A percentile compares a stretch with the other conserved stretches of the same genome.
Conservation (phyloP, 30 jellyfish, hydroid and myxozoan genomes). For the Aurelia coerulea region DNA sequence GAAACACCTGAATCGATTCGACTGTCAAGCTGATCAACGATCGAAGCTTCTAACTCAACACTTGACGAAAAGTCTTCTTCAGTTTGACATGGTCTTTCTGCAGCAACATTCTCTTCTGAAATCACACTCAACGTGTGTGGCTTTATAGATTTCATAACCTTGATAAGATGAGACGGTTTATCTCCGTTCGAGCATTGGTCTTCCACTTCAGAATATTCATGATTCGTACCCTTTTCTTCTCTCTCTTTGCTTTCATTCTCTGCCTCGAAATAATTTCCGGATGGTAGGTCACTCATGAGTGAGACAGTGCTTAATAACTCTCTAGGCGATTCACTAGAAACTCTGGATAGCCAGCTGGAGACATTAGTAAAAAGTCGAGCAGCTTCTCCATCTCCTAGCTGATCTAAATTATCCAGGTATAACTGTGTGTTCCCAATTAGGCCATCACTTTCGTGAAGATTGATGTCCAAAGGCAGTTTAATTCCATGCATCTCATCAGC, state of each 20-base stretch:
- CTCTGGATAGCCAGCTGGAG: slow-evolving; percentile 42
- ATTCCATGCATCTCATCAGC: neutral
- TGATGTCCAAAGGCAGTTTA: neutral
- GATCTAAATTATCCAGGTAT: slow-evolving; percentile 44
- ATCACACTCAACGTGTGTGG: slow-evolving; percentile 40
- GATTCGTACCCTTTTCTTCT: neutral
- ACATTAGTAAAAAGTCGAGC: slow-evolving; percentile 37
- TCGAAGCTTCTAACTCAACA: neutral
- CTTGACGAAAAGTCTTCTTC: neutral
- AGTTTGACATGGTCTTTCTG: neutral
- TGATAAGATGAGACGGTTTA: neutral
- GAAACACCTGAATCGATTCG: neutral
- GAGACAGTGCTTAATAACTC: slow-evolving; percentile 33
- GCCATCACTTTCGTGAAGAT: neutral
- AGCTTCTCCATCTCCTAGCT: slow-evolving; percentile 48
- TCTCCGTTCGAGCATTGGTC: slow-evolving; percentile 9
- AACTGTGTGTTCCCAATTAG: neutral
- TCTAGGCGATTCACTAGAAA: slow-evolving; percentile 42
- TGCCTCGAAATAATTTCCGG: neutral
- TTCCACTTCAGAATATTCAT: neutral
- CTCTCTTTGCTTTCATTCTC: neutral
- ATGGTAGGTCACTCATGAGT: slow-evolving; percentile 20
- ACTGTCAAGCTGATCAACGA: neutral
- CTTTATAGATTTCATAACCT: neutral
- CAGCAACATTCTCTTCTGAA: slow-evolving; percentile 39